Evolutionary conservation across 2,888 invertebrate genomes (phyloP).

Genomic region (Norana najaformis): DNA sequence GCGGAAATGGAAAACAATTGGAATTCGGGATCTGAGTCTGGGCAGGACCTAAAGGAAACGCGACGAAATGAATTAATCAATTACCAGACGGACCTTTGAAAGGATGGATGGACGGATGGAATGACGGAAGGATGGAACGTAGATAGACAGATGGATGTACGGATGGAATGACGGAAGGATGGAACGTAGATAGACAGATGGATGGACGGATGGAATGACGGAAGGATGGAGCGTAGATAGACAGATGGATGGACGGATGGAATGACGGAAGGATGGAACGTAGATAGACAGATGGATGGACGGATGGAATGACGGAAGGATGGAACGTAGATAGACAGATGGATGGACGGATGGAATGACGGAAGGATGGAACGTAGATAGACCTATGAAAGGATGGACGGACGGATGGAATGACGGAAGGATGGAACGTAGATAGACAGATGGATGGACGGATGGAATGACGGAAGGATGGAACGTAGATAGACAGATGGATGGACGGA

Average conservation of each 20-base stretch:
- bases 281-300: neutral
- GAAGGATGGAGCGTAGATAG: neutral
- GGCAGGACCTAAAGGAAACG: neutral
- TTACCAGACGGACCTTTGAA: neutral
- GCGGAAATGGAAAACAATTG: neutral
- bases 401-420: neutral
- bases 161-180: neutral
- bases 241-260: neutral
- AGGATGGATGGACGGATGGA: no score
- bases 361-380: neutral
- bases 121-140: no score
- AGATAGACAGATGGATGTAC: neutral
- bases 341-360: neutral
- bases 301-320: neutral
- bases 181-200: neutral
- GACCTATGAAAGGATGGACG: neutral
- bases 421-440: neutral
- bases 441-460: neutral
- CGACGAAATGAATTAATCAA: neutral
- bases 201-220: neutral
- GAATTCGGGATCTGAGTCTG: neutral
- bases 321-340: neutral
- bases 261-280: neutral
- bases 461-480: neutral
- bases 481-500: neutral